Evolutionary conservation across 2,797 vertebrate genomes (phyloP), one percentile per base, ranked within the genome.

Genomic region (Vireo griseus): DNA sequence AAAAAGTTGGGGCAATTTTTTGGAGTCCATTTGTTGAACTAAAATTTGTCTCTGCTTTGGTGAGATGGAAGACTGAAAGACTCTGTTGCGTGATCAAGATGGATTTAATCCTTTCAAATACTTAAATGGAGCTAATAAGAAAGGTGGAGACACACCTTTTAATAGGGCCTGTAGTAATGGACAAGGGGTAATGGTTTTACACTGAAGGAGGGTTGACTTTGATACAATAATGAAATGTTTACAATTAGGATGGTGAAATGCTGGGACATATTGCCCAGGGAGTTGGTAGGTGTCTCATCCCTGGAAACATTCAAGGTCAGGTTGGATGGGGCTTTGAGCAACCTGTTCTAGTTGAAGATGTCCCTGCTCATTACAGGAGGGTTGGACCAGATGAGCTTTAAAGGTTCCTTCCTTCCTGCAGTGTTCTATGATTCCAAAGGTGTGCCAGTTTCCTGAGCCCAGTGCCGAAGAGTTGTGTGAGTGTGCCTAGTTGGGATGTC

Each of bases 221-320:
- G 26, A 16, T 39, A 21, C 3, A 50, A 9, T 0, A 2, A 52
- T 19, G n/a, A 62, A 4, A 21, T 44, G 21, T 50, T 58, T 55
- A 20, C 3, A 0, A 0, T 21, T 44, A 29, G 16, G 7, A 5
- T 73, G 29, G n/a, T 73, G 22, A 54, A 54, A 35, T 0, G 0
- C 37, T 67, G 54, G 67, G 2, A 11, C 17, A 37, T 40, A 8
- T 26, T 86, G 12, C 33, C 20, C 58, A 28, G 16, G 47, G 37
- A 55, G 31, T 8, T 25, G 25, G n/a, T 50, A 5, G 73, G 8
- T 67, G 62, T 40, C 55, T 47, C 16, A 24, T 58, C 59, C 59
- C n/a, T 81, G 33, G 61, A 33, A 66, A 44, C 4, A 14, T 13
- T 67, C 66, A 13, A 8, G 42, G 42, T 8, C 74, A 54, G 47